Evolutionary conservation across 2,797 vertebrate species (phyloP).

Genomic region (Acropternis orthonyx): DNA sequence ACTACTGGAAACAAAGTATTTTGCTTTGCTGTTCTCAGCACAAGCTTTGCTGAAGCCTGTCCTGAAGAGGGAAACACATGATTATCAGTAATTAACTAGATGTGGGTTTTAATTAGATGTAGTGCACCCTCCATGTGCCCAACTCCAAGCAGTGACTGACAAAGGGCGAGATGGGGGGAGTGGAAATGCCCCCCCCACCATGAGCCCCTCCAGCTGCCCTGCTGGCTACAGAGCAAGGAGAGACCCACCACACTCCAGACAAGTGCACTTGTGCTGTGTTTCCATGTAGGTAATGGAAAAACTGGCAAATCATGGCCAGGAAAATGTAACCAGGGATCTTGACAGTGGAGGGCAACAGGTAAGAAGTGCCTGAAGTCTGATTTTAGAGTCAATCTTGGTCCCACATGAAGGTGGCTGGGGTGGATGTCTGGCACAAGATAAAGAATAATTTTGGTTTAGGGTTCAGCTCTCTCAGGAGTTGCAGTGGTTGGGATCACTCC

Average conservation of each 20-base stretch:
- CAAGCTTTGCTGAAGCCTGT: background rate
- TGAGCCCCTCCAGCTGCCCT: background rate
- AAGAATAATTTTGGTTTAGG: fast-evolving
- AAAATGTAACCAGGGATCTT: background rate
- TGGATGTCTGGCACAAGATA: background rate
- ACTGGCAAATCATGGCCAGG: background rate
- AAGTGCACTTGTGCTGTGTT: background rate
- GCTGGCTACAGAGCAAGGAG: background rate
- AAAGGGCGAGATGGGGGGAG: background rate
- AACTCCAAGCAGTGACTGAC: background rate
- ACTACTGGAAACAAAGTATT: background rate
- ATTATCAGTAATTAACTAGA: background rate
- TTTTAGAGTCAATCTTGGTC: background rate
- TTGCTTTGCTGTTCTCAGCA: background rate
- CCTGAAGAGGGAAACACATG: background rate
- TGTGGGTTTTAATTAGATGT: background rate
- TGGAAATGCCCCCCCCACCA: fast-evolving
- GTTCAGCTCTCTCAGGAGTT: background rate
- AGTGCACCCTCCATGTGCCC: background rate
- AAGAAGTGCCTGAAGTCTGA: background rate
- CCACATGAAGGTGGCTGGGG: fast-evolving
- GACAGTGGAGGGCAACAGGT: background rate
- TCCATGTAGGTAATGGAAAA: background rate
- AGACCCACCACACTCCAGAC: fast-evolving
- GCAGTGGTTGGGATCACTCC: background rate